A percentile compares a stretch with the other conserved stretches of the same genome.
phyloP scores from a whole-genome alignment of 2,113 vertebrate species.

The Damaliscus lunatus region DNA sequence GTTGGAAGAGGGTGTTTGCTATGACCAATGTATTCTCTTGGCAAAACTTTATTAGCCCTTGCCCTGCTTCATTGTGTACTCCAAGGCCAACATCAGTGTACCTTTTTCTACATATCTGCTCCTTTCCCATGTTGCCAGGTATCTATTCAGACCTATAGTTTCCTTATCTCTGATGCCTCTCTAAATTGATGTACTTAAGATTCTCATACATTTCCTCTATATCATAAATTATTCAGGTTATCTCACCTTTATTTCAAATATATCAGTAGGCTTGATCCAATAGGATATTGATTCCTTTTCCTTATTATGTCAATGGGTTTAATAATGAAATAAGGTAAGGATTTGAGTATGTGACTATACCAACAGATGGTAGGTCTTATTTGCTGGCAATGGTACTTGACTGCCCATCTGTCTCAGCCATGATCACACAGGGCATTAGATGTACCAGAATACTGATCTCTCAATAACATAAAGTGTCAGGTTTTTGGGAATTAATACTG shows the following conservation, averaged over 20 bases:
- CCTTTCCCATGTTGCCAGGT: neutral
- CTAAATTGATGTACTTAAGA: conserved; percentile 10
- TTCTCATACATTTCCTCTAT: neutral
- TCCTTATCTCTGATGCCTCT: conserved; percentile 18
- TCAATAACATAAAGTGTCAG: conserved; percentile 27
- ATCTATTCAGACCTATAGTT: neutral
- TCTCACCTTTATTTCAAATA: conserved; percentile 26
- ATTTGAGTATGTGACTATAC: neutral
- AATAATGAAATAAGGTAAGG: conserved; percentile 37
- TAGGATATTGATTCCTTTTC: neutral
- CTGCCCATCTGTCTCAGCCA: conserved; percentile 40
- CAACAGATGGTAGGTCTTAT: conserved; percentile 55
- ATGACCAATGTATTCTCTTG: neutral
- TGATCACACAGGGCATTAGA: conserved; percentile 45
- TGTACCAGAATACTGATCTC: conserved; percentile 55
- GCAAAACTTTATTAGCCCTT: neutral
- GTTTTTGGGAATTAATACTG: conserved; percentile 34
- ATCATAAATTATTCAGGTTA: neutral
- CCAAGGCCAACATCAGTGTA: neutral
- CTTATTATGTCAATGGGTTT: conserved; percentile 27
- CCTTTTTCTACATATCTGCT: neutral
- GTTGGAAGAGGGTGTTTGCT: neutral
- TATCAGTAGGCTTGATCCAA: neutral
- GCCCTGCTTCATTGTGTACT: neutral
- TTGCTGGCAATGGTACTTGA: conserved; percentile 40